phyloP scores from a whole-genome alignment of 2,113 vertebrate species.

The Tapirus terrestris region DNA sequence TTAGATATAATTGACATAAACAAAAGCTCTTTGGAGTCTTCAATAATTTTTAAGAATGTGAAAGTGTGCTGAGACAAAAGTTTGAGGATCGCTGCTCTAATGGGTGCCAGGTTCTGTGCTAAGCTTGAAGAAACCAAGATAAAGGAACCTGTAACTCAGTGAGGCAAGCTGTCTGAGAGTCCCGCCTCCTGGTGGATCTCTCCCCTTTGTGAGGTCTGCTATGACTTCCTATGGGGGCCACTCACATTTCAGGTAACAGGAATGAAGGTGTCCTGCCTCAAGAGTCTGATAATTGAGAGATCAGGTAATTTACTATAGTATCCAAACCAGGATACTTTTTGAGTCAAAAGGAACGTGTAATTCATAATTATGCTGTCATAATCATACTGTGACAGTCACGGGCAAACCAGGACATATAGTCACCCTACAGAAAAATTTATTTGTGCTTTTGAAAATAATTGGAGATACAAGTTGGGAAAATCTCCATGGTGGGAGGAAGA shows the following conservation, averaged over 20 bases:
- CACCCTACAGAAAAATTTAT: neutral
- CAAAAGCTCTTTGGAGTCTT: neutral
- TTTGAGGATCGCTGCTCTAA: neutral
- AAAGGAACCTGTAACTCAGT: neutral
- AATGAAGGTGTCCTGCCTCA: neutral
- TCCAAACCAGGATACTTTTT: neutral
- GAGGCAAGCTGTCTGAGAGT: accelerated
- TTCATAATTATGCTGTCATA: neutral
- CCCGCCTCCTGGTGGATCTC: accelerated
- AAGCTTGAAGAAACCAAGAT: neutral
- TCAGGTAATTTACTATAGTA: neutral
- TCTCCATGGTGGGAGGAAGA: neutral
- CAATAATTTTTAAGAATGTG: neutral
- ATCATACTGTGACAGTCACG: too few relatives aligned
- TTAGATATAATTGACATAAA: neutral
- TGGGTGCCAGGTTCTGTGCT: neutral
- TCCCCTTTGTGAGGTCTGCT: accelerated
- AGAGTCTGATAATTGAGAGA: neutral
- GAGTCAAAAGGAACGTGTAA: neutral
- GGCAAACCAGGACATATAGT: neutral
- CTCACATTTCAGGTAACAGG: neutral
- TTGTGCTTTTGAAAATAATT: neutral
- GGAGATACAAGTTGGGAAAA: neutral
- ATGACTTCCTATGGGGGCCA: neutral
- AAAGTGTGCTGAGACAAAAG: neutral